phyloP scores from a whole-genome alignment of 2,888 invertebrate genomes.

The Prosapia bicincta region DNA sequence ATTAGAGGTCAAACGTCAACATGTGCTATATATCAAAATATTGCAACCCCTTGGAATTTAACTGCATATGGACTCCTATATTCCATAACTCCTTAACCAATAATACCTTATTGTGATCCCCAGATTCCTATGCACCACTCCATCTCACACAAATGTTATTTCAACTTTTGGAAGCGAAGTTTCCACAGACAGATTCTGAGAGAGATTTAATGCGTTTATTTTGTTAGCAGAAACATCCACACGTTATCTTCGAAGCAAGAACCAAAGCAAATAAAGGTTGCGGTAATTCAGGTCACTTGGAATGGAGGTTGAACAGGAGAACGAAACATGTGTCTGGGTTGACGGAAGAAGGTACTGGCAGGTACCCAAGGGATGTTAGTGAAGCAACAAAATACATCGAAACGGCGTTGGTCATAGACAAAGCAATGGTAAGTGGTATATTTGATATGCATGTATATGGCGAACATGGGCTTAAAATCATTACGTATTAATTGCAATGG shows the following conservation, averaged over 20 bases:
- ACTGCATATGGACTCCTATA: too few species aligned
- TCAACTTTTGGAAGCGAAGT: neutral
- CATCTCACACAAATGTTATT: too few species aligned
- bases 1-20: too few species aligned
- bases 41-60: too few species aligned
- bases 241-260: slow-evolving; percentile 94
- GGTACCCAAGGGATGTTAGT: slow-evolving; percentile 62
- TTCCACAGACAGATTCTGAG: neutral
- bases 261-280: slow-evolving; percentile 89
- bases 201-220: slow-evolving; percentile 24
- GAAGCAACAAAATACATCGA: slow-evolving; percentile 94
- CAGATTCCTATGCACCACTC: too few species aligned
- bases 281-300: slow-evolving; percentile 74
- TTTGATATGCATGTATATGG: too few species aligned
- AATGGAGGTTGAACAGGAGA: slow-evolving; percentile 60
- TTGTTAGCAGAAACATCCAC: slow-evolving; percentile 90
- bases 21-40: too few species aligned
- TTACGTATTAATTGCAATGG: too few species aligned
- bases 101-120: too few species aligned
- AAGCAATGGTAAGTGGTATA: slow-evolving; percentile 85
- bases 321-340: slow-evolving; percentile 40
- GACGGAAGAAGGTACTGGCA: slow-evolving; percentile 20
- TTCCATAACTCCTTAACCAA: too few species aligned
- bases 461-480: too few species aligned
- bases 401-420: slow-evolving; percentile 92